Conservation (phyloP, 2,888 invertebrate species). For the Cecidostiba fungosa region DNA sequence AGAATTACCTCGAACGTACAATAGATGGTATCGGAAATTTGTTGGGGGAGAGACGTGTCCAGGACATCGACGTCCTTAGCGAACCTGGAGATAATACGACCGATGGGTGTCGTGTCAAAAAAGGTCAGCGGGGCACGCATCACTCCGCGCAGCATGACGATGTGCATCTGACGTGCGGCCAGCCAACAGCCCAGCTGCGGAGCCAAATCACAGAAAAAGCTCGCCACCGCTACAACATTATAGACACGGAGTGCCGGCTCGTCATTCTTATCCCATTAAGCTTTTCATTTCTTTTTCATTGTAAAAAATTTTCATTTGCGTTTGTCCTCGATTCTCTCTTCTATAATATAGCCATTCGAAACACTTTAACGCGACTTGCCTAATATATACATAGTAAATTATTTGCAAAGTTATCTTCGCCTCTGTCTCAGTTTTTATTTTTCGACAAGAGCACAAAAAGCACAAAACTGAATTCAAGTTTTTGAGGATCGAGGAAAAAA, state of each 20-base stretch:
- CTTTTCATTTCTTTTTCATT: constrained; percentile 60
- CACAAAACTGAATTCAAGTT: not conserved
- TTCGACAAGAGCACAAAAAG: not conserved
- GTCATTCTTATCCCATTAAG: constrained; percentile 52
- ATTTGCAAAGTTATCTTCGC: not conserved
- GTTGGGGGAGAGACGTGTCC: constrained; percentile 86
- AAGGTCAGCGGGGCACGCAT: constrained; percentile 81
- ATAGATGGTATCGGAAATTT: constrained; percentile 86
- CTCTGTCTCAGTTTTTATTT: not conserved
- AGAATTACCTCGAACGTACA: constrained; percentile 87
- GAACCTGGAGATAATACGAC: constrained; percentile 84
- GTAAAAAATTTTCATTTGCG: not conserved
- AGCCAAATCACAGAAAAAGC: constrained; percentile 86
- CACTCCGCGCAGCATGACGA: constrained; percentile 79
- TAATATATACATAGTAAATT: not conserved
- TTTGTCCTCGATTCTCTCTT: constrained; percentile 39
- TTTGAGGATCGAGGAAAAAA: constrained; percentile 41
- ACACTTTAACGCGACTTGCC: not conserved
- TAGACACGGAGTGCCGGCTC: constrained; percentile 72
- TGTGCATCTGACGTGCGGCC: constrained; percentile 83
- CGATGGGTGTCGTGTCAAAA: constrained; percentile 81
- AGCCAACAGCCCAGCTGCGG: constrained; percentile 86
- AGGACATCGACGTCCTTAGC: constrained; percentile 89
- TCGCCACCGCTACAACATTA: constrained; percentile 86
- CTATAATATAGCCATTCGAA: constrained; percentile 9